These are phyloP conservation scores for Mechanitis mazaeus DNA, from an alignment of 2,888 invertebrate species.

Conservation along the genomic window DNA sequence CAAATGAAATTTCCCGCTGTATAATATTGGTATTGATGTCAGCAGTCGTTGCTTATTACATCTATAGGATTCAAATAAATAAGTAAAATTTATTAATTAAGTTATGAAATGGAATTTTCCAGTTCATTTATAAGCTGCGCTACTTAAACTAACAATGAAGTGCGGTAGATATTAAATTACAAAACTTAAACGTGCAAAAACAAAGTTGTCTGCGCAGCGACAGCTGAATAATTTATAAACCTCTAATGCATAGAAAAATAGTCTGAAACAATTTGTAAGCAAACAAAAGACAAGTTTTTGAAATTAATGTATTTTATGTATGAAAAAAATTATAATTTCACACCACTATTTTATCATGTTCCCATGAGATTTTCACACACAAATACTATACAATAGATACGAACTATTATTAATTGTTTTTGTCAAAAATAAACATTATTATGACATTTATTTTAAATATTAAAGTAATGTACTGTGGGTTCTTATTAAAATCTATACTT, in stretches of 20 bases:
- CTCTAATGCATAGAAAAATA: not conserved
- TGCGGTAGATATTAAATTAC: constrained; percentile 27
- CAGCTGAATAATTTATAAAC: constrained; percentile 1
- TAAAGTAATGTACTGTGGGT: too few species aligned
- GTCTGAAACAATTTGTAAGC: not conserved
- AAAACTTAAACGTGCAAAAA: constrained; percentile 22
- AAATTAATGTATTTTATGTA: not conserved
- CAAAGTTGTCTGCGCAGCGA: constrained; percentile 12
- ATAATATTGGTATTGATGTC: too few species aligned
- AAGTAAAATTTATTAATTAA: not conserved
- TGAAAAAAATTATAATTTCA: too few species aligned
- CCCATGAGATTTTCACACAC: too few species aligned
- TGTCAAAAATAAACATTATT: too few species aligned
- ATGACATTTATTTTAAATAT: too few species aligned
- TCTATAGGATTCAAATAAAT: not conserved
- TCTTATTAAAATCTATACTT: too few species aligned
- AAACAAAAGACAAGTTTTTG: not conserved
- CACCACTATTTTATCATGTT: too few species aligned
- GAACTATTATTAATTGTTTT: too few species aligned
- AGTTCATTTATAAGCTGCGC: constrained; percentile 22
- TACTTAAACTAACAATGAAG: constrained; percentile 24
- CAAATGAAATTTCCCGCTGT: too few species aligned
- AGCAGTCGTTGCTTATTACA: too few species aligned
- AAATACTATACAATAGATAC: too few species aligned
- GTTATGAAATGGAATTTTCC: not conserved